Conservation (phyloP, 2,888 invertebrate species). For the Troides helena region DNA sequence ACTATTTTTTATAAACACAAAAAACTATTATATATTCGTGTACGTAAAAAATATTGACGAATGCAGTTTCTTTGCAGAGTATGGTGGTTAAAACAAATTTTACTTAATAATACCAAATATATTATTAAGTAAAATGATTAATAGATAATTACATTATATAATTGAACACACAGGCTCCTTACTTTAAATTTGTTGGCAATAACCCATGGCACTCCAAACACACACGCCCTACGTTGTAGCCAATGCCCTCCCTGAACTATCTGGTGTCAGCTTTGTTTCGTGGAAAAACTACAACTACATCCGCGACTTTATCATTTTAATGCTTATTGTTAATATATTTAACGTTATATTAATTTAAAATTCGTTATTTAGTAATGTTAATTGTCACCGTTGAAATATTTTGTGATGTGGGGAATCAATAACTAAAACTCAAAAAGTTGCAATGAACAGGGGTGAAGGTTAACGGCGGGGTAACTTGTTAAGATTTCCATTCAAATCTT, state of each 20-base stretch:
- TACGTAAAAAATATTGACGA: slow-evolving; percentile 7
- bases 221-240: slow-evolving; percentile 1
- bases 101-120: slow-evolving; percentile 23
- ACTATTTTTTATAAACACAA: slow-evolving; percentile 20
- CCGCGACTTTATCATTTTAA: not conserved
- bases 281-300: not conserved
- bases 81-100: slow-evolving; percentile 11
- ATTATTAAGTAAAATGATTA: slow-evolving; percentile 33
- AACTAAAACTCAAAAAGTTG: no score
- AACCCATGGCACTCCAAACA: slow-evolving; percentile 64
- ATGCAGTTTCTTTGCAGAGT: slow-evolving; percentile 12
- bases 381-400: not conserved
- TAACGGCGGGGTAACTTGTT: not conserved
- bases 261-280: not conserved
- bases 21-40: slow-evolving; percentile 10
- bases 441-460: no score
- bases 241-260: slow-evolving; percentile 3
- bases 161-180: slow-evolving; percentile 77
- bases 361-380: slow-evolving; percentile 1
- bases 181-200: slow-evolving; percentile 67
- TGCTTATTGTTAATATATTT: slow-evolving; percentile 1
- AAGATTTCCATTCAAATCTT: not conserved
- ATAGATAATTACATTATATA: slow-evolving; percentile 52
- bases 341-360: not conserved
- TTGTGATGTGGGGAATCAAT: not conserved